These are phyloP conservation scores for Henricia sp. DNA, from an alignment of 53 echinoderm and acorn worm species.

Conservation along the genomic window DNA sequence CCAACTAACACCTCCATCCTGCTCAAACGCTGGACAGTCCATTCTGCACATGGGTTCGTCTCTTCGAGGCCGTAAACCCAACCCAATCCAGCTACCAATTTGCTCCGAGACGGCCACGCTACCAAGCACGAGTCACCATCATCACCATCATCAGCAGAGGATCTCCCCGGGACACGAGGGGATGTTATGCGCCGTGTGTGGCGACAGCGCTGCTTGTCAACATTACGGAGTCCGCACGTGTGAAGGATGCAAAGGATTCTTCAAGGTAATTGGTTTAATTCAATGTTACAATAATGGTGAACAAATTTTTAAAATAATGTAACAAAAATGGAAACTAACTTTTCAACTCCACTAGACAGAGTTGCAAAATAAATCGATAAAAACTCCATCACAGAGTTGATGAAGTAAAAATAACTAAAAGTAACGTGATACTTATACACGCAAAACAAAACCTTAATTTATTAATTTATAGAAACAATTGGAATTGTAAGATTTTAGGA, in stretches of 20 bases:
- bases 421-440: no score
- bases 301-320: no score
- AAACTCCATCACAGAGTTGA: no score
- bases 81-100: conserved; percentile 69
- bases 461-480: no score
- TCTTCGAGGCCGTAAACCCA: conserved; percentile 44
- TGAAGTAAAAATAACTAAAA: no score
- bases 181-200: conserved; percentile 95
- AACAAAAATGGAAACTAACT: no score
- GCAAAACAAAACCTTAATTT: no score
- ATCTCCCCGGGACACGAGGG: conserved; percentile 77
- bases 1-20: conserved; percentile 15
- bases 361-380: no score
- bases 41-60: conserved; percentile 41
- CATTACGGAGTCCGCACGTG: conserved; percentile 99
- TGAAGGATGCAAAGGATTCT: conserved; percentile 99
- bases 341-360: no score
- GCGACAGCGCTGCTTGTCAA: conserved; percentile 99
- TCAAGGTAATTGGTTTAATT: conserved; percentile 97
- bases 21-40: conserved; percentile 24
- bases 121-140: conserved; percentile 61
- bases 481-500: no score
- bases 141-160: conserved; percentile 55
- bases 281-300: no score
- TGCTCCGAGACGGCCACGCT: conserved; percentile 57